Conservation (phyloP, 2,888 invertebrate genomes). For the Archips xylosteana region DNA sequence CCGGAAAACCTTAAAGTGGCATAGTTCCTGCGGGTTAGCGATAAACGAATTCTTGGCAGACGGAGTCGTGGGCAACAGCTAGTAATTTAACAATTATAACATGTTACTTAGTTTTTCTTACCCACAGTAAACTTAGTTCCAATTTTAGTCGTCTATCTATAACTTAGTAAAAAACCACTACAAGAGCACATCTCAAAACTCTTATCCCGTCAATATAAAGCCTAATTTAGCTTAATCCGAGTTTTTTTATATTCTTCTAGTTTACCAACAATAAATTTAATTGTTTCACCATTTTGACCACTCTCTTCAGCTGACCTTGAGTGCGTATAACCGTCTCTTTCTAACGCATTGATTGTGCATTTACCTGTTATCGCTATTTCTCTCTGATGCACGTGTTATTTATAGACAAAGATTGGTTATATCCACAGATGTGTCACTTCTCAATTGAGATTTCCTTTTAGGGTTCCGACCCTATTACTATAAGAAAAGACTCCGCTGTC, state of each 20-base stretch:
- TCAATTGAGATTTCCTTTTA: background rate
- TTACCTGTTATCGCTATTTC: slow-evolving; percentile 63
- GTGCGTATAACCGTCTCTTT: slow-evolving; percentile 60
- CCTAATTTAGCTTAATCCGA: background rate
- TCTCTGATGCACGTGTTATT: slow-evolving; percentile 71
- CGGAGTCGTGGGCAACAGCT: too few species aligned
- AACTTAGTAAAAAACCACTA: background rate
- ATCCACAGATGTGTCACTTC: slow-evolving; percentile 18
- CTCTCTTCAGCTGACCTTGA: slow-evolving; percentile 77
- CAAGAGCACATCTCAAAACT: background rate
- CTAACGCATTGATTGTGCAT: slow-evolving; percentile 49
- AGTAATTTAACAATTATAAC: too few species aligned
- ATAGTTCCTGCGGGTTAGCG: too few species aligned
- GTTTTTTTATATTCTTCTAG: slow-evolving; percentile 42
- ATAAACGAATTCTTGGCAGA: too few species aligned
- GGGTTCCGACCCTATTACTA: too few species aligned
- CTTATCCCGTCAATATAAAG: background rate
- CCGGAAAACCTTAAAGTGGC: too few species aligned
- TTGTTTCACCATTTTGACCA: slow-evolving; percentile 70
- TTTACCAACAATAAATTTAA: slow-evolving; percentile 65
- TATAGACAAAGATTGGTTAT: slow-evolving; percentile 62
- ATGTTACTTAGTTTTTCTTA: too few species aligned
- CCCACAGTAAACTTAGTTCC: too few species aligned
- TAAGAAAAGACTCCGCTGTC: too few species aligned
- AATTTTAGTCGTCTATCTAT: background rate